These are phyloP conservation scores for human (Homo sapiens) DNA, from an alignment of 2,113 vertebrate species.

Conservation along the genomic window DNA sequence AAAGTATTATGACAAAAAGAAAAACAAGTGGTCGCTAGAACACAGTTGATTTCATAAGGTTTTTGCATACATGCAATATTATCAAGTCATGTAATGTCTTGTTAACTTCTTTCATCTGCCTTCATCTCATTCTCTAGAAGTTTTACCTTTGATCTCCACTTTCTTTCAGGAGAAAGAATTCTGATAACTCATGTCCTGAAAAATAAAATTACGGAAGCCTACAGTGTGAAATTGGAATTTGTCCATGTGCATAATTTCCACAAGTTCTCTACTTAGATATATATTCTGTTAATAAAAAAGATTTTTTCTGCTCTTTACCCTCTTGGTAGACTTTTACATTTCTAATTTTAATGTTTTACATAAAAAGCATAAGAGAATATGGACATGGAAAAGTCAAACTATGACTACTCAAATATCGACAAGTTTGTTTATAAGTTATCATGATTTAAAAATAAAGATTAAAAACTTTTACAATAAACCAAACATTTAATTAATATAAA, in stretches of 20 bases:
- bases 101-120: conserved; percentile 64
- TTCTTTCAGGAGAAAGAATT: conserved; percentile 74
- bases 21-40: not conserved
- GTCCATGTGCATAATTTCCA: not conserved
- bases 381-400: conserved; percentile 34
- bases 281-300: not conserved
- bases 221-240: conserved; percentile 43
- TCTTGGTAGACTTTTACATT: conserved; percentile 24
- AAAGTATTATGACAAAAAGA: not conserved
- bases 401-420: conserved; percentile 9
- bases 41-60: not conserved
- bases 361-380: not conserved
- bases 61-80: conserved; percentile 66
- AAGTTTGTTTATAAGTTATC: conserved; percentile 42
- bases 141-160: conserved; percentile 49
- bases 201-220: conserved; percentile 34
- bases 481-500: conserved; percentile 73
- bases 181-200: conserved; percentile 56
- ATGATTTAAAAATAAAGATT: not conserved
- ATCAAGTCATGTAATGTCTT: conserved; percentile 60
- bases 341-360: conserved; percentile 63
- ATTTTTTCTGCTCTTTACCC: not conserved
- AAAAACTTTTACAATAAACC: not conserved
- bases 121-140: conserved; percentile 67
- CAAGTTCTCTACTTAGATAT: not conserved